Evolutionary conservation across 2,888 invertebrate genomes (phyloP).

Genomic region (Geotrupes spiniger): DNA sequence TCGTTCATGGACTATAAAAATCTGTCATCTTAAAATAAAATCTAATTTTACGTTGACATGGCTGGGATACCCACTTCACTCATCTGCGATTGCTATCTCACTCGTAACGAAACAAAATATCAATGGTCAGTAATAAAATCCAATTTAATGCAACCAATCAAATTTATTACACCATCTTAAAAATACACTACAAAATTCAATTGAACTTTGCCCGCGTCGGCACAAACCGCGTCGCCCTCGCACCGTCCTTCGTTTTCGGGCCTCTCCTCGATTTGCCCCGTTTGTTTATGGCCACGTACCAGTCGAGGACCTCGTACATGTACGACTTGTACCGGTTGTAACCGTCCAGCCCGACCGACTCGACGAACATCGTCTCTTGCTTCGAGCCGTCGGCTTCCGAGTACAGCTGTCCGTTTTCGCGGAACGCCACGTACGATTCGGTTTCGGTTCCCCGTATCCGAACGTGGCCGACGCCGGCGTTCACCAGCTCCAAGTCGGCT

Average conservation of each 20-base stretch:
- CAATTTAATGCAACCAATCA: no score
- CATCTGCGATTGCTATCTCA: no score
- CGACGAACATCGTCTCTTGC: slow-evolving; percentile 52
- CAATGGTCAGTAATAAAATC: no score
- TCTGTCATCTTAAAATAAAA: no score
- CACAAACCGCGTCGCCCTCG: slow-evolving; percentile 57
- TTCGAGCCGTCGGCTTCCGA: slow-evolving; percentile 49
- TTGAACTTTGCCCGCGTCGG: slow-evolving; percentile 34
- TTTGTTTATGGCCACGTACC: slow-evolving; percentile 58
- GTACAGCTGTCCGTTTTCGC: slow-evolving; percentile 52
- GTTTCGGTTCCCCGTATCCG: slow-evolving; percentile 52
- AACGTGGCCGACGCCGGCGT: slow-evolving; percentile 50
- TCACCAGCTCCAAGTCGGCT: slow-evolving; percentile 53
- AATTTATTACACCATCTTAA: no score
- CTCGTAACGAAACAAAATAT: no score
- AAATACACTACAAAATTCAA: no score
- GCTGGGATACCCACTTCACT: no score
- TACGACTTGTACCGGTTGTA: slow-evolving; percentile 56
- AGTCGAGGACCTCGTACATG: slow-evolving; percentile 51
- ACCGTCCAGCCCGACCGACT: slow-evolving; percentile 47
- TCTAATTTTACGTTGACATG: no score
- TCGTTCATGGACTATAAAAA: no score
- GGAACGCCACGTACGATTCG: slow-evolving; percentile 53
- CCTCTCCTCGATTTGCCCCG: slow-evolving; percentile 56
- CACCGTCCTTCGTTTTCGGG: slow-evolving; percentile 52